Evolutionary conservation across 2,888 invertebrate species (phyloP).

Genomic region (Phengaris arion): DNA sequence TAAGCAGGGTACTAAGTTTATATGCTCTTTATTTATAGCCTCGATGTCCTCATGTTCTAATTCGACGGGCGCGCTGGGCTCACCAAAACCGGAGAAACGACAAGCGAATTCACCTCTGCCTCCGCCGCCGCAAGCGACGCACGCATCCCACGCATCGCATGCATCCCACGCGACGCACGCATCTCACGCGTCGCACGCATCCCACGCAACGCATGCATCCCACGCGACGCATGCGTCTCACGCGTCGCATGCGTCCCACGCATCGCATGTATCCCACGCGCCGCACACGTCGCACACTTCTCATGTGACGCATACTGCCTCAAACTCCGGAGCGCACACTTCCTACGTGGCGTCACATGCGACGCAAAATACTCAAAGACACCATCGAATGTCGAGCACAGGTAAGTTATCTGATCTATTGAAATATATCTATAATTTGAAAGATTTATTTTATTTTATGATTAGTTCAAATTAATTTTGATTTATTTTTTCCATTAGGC

Average conservation of each 20-base stretch:
- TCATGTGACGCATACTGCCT: constrained; percentile 32
- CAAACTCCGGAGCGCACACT: constrained; percentile 32
- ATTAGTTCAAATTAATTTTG: not conserved
- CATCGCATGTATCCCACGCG: constrained; percentile 33
- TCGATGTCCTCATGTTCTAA: constrained; percentile 87
- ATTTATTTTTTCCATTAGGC: constrained; percentile 47
- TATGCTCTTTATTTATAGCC: constrained; percentile 46
- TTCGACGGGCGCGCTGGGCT: constrained; percentile 87
- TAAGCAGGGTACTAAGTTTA: too few relatives aligned
- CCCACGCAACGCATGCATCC: constrained; percentile 32
- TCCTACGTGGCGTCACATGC: constrained; percentile 24
- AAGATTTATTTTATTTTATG: too few relatives aligned
- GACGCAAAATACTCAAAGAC: constrained; percentile 54
- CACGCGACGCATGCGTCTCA: constrained; percentile 38
- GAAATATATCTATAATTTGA: too few relatives aligned
- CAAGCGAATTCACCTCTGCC: constrained; percentile 94
- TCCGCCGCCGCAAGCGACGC: constrained; percentile 76
- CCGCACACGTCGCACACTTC: constrained; percentile 39
- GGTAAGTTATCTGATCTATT: constrained; percentile 44
- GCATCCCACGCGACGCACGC: constrained; percentile 77
- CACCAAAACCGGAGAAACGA: constrained; percentile 93
- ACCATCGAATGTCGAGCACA: constrained; percentile 72
- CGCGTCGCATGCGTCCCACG: constrained; percentile 33
- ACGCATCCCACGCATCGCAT: constrained; percentile 35
- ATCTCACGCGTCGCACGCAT: constrained; percentile 34